A percentile compares a stretch with the other conserved stretches of the same genome.
phyloP scores from a whole-genome alignment of 2,797 vertebrate genomes.

The Pangasius krempfi region DNA sequence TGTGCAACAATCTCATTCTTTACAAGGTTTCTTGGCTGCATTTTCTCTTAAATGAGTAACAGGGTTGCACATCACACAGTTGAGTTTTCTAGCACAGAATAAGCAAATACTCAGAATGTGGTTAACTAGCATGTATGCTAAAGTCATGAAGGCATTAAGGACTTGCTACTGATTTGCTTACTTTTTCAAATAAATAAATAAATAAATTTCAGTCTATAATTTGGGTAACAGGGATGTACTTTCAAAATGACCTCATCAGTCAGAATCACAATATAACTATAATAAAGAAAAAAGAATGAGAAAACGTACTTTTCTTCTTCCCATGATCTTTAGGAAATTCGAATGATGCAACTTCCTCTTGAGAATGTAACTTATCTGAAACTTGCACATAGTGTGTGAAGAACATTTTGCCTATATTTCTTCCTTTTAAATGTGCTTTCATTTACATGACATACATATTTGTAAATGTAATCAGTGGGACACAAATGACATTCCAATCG shows the following conservation, averaged over 20 bases:
- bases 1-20: neutral
- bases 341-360: neutral
- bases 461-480: neutral
- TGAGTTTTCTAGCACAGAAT: neutral
- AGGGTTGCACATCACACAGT: neutral
- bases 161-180: neutral
- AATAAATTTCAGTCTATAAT: neutral
- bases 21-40: neutral
- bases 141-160: neutral
- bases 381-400: neutral
- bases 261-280: neutral
- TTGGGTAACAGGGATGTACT: neutral
- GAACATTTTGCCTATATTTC: neutral
- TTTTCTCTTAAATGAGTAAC: slow-evolving; percentile 11
- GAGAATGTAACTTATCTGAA: neutral
- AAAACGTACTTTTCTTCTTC: neutral
- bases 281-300: neutral
- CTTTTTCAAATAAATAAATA: neutral
- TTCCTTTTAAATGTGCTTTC: neutral
- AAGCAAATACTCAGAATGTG: neutral
- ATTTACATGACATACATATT: neutral
- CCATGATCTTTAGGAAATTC: neutral
- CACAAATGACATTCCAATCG: neutral
- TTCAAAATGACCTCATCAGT: neutral
- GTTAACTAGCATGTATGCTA: neutral